Evolutionary conservation across 2,797 vertebrate species (phyloP).

Genomic region (Catharus ustulatus): DNA sequence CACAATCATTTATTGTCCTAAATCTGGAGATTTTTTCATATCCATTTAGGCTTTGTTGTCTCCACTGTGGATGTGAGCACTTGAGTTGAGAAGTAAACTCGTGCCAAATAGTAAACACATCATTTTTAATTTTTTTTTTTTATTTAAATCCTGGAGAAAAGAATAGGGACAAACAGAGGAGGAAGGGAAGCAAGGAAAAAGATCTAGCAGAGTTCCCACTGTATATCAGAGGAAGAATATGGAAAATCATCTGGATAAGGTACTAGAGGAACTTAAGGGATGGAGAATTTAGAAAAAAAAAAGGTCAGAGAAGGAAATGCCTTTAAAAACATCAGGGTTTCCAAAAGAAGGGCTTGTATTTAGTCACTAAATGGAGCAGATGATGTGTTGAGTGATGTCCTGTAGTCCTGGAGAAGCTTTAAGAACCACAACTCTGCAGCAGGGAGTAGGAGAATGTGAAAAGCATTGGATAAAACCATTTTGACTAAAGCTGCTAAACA

Average conservation of each 20-base stretch:
- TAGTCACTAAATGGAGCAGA: neutral
- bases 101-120: neutral
- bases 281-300: neutral
- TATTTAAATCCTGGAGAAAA: neutral
- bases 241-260: neutral
- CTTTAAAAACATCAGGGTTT: neutral
- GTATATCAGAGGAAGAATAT: neutral
- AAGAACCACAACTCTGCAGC: neutral
- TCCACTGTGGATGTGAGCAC: neutral
- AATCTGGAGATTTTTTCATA: neutral
- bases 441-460: neutral
- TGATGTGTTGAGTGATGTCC: neutral
- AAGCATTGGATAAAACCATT: neutral
- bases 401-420: neutral
- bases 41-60: neutral
- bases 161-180: neutral
- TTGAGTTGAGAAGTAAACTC: neutral
- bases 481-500: neutral
- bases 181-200: neutral
- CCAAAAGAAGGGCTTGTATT: neutral
- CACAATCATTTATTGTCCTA: neutral
- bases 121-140: accelerated
- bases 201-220: neutral
- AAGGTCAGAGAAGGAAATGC: neutral
- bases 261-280: neutral